phyloP scores from a whole-genome alignment of 2,113 vertebrate species.

The Rhineura floridana region DNA sequence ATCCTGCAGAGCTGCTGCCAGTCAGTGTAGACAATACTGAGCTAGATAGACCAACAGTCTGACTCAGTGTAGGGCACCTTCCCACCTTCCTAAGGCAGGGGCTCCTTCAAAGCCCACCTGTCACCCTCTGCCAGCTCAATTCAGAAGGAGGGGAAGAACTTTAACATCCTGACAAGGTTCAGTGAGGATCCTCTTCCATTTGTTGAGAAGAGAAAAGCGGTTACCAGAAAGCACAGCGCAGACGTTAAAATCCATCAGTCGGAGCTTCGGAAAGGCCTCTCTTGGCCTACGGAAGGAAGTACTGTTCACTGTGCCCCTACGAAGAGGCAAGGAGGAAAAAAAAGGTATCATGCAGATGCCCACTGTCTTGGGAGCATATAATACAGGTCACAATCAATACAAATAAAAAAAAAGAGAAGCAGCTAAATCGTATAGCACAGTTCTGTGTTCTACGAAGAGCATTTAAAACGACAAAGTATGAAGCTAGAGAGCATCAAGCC shows the following conservation, averaged over 20 bases:
- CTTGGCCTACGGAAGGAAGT: background rate
- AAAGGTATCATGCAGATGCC: background rate
- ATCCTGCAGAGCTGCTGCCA: no score
- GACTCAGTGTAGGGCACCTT: no score
- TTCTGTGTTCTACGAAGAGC: background rate
- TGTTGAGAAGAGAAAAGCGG: no score
- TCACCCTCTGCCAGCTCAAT: no score
- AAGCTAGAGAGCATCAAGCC: constrained; percentile 11
- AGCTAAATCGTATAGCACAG: background rate
- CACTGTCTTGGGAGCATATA: background rate
- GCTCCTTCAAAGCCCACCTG: background rate
- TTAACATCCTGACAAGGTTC: no score
- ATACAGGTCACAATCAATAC: background rate
- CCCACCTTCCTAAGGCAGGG: no score
- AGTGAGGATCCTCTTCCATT: background rate
- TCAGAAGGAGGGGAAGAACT: background rate
- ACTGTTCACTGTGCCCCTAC: background rate
- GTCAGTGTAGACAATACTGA: no score
- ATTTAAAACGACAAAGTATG: background rate
- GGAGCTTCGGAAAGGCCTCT: background rate
- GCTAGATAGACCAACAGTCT: no score
- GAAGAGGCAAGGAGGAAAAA: background rate
- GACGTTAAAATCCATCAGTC: background rate
- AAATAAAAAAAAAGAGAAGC: background rate
- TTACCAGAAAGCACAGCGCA: no score